These are phyloP conservation scores for Antechinus stuartii DNA, from an alignment of 2,113 vertebrate species.

Conservation along the genomic window DNA sequence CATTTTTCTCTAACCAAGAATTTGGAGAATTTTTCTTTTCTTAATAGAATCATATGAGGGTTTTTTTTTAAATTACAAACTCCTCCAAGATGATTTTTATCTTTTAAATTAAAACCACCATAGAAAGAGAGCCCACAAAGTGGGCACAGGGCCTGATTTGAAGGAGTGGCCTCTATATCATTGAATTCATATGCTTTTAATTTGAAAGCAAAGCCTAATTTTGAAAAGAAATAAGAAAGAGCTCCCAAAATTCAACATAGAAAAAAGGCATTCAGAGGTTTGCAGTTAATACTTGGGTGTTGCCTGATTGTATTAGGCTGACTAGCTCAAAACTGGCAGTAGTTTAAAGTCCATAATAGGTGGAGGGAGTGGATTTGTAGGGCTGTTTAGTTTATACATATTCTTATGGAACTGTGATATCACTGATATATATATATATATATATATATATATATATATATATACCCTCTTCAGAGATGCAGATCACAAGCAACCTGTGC, in stretches of 20 bases:
- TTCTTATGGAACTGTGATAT: background rate
- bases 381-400: background rate
- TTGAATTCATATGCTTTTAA: conserved; percentile 74
- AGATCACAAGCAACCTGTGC: background rate
- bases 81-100: conserved; percentile 74
- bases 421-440: background rate
- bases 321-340: conserved; percentile 1
- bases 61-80: conserved; percentile 42
- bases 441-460: too few species aligned
- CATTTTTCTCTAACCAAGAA: conserved; percentile 67
- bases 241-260: conserved; percentile 44
- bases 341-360: conserved; percentile 17
- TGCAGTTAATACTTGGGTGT: conserved; percentile 64
- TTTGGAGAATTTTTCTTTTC: conserved; percentile 67
- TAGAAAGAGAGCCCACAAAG: conserved; percentile 63
- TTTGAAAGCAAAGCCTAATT: conserved; percentile 75
- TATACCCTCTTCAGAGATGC: background rate
- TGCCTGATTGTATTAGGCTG: conserved; percentile 55
- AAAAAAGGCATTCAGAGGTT: conserved; percentile 46
- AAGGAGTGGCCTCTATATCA: background rate
- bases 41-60: conserved; percentile 75
- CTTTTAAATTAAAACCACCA: conserved; percentile 68
- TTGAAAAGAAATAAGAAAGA: conserved; percentile 70
- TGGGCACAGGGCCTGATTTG: conserved; percentile 64
- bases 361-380: background rate